Percentiles rank a stretch among this genome's conserved stretches.
Conservation (phyloP, 2,113 vertebrate genomes). For the Pycnonotus jocosus region DNA sequence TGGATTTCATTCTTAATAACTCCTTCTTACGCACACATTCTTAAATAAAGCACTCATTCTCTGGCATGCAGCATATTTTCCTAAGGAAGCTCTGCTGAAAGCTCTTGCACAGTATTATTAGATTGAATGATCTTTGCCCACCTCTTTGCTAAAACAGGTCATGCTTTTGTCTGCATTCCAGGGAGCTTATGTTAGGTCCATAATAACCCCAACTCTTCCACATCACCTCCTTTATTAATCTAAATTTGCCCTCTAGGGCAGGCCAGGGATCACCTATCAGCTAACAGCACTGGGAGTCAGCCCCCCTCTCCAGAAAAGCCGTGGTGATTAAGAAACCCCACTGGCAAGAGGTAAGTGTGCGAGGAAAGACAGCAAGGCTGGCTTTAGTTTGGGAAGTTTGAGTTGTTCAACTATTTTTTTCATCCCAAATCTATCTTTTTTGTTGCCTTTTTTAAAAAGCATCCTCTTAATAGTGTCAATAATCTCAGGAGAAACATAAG, state of each 20-base stretch:
- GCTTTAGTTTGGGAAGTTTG: not conserved
- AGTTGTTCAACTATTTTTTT: not conserved
- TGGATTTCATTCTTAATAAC: not conserved
- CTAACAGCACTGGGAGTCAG: not conserved
- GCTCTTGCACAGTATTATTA: not conserved
- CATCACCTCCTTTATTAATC: constrained; percentile 38
- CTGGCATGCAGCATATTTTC: not conserved
- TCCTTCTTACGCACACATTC: not conserved
- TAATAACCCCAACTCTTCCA: constrained; percentile 31
- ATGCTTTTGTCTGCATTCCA: constrained; percentile 53
- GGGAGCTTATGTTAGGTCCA: constrained; percentile 24
- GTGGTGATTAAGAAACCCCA: not conserved
- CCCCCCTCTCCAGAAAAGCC: not conserved
- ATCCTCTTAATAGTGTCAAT: not conserved
- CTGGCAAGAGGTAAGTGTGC: not conserved
- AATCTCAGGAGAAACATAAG: not conserved
- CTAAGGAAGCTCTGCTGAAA: constrained; percentile 27
- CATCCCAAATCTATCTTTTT: not conserved
- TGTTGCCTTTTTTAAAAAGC: not conserved
- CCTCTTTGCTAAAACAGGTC: constrained; percentile 1
- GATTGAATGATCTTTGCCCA: not conserved
- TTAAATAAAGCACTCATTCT: constrained; percentile 1
- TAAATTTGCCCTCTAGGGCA: constrained; percentile 5
- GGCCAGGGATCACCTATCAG: not conserved
- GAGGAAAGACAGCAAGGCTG: not conserved